phyloP scores from a whole-genome alignment of 2,888 invertebrate genomes.

The Protophormia terraenovae region DNA sequence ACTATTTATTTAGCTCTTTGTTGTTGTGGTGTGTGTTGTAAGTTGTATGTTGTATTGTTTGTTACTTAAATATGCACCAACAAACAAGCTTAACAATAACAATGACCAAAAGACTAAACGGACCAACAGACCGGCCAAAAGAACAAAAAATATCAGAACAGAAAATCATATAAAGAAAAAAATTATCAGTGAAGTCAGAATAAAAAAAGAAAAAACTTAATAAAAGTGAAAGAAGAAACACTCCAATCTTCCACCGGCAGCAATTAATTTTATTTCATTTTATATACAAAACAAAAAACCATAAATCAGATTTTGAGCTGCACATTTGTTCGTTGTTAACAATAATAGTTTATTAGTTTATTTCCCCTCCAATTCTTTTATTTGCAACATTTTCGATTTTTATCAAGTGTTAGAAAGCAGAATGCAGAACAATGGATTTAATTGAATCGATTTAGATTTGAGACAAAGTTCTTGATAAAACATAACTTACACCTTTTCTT shows the following conservation, averaged over 20 bases:
- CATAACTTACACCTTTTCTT: no score
- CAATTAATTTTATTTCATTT: slow-evolving; percentile 2
- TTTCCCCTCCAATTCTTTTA: background rate
- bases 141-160: background rate
- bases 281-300: background rate
- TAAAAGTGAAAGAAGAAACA: background rate
- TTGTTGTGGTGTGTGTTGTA: background rate
- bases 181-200: slow-evolving; percentile 4
- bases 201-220: background rate
- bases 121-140: background rate
- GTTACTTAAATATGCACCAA: background rate
- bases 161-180: background rate
- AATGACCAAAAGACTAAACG: background rate
- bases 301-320: background rate
- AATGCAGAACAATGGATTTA: background rate
- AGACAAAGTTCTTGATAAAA: no score
- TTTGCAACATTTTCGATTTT: background rate
- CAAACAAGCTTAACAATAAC: slow-evolving; percentile 6
- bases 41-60: background rate
- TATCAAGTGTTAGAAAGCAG: background rate
- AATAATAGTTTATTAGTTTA: background rate
- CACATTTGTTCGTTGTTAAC: background rate
- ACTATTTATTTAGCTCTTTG: background rate
- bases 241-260: background rate
- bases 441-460: background rate